Base-by-base conservation (phyloP, 2,797 vertebrate species). In the Chloroceryle inda region DNA sequence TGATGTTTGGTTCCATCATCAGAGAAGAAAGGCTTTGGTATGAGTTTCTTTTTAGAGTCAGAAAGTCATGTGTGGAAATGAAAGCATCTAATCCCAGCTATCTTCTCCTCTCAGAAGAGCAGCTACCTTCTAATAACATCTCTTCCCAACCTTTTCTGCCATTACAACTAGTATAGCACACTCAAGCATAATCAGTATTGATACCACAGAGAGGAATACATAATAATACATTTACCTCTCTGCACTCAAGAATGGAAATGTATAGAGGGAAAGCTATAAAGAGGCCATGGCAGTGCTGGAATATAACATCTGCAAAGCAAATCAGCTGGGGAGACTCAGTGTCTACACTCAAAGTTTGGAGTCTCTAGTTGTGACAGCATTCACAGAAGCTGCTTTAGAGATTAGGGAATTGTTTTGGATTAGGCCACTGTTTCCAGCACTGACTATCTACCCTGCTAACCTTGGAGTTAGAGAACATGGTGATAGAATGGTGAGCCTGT, bases 371-470 rank as follows among this genome's bases (percentile, higher is more conserved):
- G 92, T 84, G 88, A 85, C 76, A 92, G 82, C 61, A 22, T 88
- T 86, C 92, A 88, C 73, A 95, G 89, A 94, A 95, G 85, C 89
- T 89, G 69, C 85, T 95, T 95, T 95, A 64, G 85, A 89, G 92
- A 93, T 95, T 85, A 96, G 27, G 82, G 68, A 92, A 68, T 64
- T 91, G 73, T 75, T 94, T 89, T 88, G 69, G 84, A 81, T 95
- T 89, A 95, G 85, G 79, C 35, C 2, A 5, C 89, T 95, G 79
- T 95, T 95, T 95, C 77, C 88, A 86, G 53, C 33, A 23, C 47
- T 92, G 87, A 52, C 82, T 85, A 23, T 56, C 89, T 91, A 83
- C 69, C 74, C 59, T 63, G 44, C 87, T 94, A 91, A 72, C 66
- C 82, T 58, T 62, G 49, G 49, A 23, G 53, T 84, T 95, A 93